Conservation (phyloP, 1,140 invertebrate genomes). For the Drosophila pachea region DNA sequence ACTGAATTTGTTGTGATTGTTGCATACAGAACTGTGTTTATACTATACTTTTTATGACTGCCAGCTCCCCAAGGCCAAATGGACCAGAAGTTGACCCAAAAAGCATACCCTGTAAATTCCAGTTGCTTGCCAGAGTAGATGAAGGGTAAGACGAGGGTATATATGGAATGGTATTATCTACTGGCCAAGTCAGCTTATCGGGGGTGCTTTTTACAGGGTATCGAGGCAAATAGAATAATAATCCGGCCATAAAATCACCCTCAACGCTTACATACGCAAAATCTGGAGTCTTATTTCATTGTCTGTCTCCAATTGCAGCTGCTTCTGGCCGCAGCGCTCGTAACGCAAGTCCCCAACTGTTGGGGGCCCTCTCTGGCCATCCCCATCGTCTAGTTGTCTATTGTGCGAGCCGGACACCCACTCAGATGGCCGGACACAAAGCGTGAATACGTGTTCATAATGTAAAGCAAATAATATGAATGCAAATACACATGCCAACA, state of each 20-base stretch:
- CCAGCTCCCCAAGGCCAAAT: slow-evolving; percentile 5
- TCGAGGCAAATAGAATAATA: not conserved
- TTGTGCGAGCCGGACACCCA: slow-evolving; percentile 14
- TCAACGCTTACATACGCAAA: slow-evolving; percentile 27
- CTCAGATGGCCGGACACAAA: slow-evolving; percentile 16
- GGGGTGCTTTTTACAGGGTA: slow-evolving; percentile 1
- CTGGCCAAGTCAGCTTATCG: not conserved
- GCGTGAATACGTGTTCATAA: slow-evolving; percentile 60
- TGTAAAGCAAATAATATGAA: slow-evolving; percentile 64
- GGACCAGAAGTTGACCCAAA: not conserved
- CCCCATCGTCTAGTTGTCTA: slow-evolving; percentile 20
- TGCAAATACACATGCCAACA: slow-evolving; percentile 26
- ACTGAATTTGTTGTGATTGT: slow-evolving; percentile 31
- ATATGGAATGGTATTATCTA: too few relatives aligned
- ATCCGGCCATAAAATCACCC: slow-evolving; percentile 23
- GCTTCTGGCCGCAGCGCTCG: slow-evolving; percentile 3
- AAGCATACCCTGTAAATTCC: too few relatives aligned
- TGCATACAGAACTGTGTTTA: slow-evolving; percentile 22
- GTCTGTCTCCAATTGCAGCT: slow-evolving; percentile 8
- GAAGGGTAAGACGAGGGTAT: too few relatives aligned
- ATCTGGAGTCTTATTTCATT: slow-evolving; percentile 35
- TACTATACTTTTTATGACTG: slow-evolving; percentile 23
- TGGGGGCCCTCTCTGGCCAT: slow-evolving; percentile 4
- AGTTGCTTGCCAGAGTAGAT: too few relatives aligned
- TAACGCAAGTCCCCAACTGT: slow-evolving; percentile 29